These are phyloP conservation scores for Raja brachyura DNA, from an alignment of 2,113 vertebrate genomes.

Conservation along the genomic window DNA sequence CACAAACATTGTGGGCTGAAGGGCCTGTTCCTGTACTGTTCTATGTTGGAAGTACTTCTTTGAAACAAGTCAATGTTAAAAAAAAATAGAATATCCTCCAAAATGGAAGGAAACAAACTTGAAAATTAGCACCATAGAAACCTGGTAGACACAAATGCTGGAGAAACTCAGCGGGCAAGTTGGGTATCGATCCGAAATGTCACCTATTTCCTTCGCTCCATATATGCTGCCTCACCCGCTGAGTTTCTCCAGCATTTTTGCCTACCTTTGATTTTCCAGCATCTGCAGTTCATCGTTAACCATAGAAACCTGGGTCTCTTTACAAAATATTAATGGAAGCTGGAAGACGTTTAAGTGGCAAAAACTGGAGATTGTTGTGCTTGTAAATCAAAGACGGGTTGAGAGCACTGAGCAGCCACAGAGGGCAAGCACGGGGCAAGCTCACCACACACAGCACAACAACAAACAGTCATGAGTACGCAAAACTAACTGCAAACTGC, in stretches of 20 bases:
- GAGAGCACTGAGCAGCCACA: not conserved
- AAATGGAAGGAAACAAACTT: not conserved
- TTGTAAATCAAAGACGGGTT: constrained; percentile 13
- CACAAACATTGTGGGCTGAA: too few species aligned
- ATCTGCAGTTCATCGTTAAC: too few species aligned
- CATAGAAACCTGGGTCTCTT: not conserved
- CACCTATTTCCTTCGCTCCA: too few species aligned
- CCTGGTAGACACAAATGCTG: too few species aligned
- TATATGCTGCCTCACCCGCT: too few species aligned
- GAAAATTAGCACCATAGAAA: not conserved
- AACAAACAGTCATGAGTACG: not conserved
- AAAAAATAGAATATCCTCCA: not conserved
- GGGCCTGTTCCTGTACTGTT: too few species aligned
- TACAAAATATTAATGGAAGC: not conserved
- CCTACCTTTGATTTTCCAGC: too few species aligned
- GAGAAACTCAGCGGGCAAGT: too few species aligned
- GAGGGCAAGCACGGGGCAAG: not conserved
- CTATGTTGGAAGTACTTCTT: not conserved
- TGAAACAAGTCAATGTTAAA: not conserved
- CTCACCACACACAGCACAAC: not conserved
- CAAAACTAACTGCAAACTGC: constrained; percentile 16
- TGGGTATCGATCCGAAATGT: too few species aligned
- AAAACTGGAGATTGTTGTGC: constrained; percentile 10
- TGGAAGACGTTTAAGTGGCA: not conserved
- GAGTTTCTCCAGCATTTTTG: too few species aligned